Base-by-base conservation (phyloP, 2,797 vertebrate genomes). In the Ceryle rudis region DNA sequence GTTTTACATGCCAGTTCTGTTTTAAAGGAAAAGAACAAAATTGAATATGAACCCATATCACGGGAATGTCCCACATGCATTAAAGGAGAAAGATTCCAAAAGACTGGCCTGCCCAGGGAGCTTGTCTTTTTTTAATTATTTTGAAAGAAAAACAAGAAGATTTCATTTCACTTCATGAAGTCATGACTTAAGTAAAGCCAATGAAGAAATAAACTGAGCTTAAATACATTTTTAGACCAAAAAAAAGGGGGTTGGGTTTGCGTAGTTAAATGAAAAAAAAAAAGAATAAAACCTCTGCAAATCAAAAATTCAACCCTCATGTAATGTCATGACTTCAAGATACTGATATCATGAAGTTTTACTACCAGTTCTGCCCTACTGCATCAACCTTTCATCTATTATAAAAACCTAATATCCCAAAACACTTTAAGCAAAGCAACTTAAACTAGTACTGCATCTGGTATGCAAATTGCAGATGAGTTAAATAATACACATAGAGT, bases 391-490 rank as follows among this genome's bases (percentile, higher is more conserved):
- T 72, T 55, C 60, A 37, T 54, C 67, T 90, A 69, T 65, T 67
- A 69, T 67, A 64, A 61, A 94, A 80, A 69, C 10, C 14, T 28
- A 70, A 39, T 84, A 77, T 58, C 42, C 41, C 28, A 51, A 90
- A 92, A 75, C 44, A 83, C 13, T 26, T 71, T 80, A 72, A 92
- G 51, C 6, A 85, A 91, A 91, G 42, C 73, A 81, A 81, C 26
- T 69, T 54, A 81, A 95, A 91, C 55, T 44, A 44, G 57, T 60
- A 57, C 61, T 83, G 78, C 54, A 77, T 70, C 69, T 18, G 18
- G 58, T 54, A 86, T 90, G 77, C 83, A 86, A 92, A 97, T 94
- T 79, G 28, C 95, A 95, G 81, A 94, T 95, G 90, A 51, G 25
- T 94, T 89, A 92, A 95, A 86, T 60, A 93, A 69, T 70, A 81